These are phyloP conservation scores for Amiota communis DNA, from an alignment of 2,888 invertebrate genomes.

Conservation along the genomic window DNA sequence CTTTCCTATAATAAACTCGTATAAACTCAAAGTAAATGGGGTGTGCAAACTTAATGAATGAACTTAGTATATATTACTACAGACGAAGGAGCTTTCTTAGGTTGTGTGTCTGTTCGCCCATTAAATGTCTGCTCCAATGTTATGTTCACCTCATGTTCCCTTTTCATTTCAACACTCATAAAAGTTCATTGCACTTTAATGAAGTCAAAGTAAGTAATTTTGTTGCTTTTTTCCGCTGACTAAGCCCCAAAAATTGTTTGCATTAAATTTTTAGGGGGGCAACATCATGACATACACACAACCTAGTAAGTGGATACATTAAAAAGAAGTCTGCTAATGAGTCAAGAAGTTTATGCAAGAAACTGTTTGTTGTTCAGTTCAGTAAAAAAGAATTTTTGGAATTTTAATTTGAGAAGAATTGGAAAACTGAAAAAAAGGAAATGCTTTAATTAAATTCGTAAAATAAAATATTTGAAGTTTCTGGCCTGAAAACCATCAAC, in stretches of 20 bases:
- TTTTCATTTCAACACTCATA: slow-evolving; percentile 27
- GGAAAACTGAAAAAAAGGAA: no score
- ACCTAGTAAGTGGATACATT: no score
- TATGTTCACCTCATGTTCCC: no score
- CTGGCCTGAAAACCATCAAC: no score
- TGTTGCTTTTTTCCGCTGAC: slow-evolving; percentile 16
- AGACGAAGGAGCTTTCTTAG: background rate
- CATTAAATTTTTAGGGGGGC: background rate
- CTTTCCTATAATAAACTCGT: no score
- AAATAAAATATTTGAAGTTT: slow-evolving; percentile 42
- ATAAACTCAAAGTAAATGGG: slow-evolving; percentile 34
- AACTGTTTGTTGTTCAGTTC: slow-evolving; percentile 5
- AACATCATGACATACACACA: background rate
- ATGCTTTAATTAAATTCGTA: slow-evolving; percentile 33
- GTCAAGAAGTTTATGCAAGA: slow-evolving; percentile 17
- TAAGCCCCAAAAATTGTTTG: slow-evolving; percentile 4
- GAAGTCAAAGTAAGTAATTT: slow-evolving; percentile 39
- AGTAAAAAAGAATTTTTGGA: background rate
- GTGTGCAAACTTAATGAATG: slow-evolving; percentile 39
- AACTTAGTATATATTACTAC: background rate
- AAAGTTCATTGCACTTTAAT: slow-evolving; percentile 58
- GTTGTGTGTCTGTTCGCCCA: background rate
- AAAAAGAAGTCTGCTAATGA: slow-evolving; percentile 33
- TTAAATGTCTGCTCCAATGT: background rate
- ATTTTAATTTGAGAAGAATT: slow-evolving; percentile 6